Evolutionary conservation across 2,888 invertebrate species (phyloP).

Genomic region (Diabrotica balteata): DNA sequence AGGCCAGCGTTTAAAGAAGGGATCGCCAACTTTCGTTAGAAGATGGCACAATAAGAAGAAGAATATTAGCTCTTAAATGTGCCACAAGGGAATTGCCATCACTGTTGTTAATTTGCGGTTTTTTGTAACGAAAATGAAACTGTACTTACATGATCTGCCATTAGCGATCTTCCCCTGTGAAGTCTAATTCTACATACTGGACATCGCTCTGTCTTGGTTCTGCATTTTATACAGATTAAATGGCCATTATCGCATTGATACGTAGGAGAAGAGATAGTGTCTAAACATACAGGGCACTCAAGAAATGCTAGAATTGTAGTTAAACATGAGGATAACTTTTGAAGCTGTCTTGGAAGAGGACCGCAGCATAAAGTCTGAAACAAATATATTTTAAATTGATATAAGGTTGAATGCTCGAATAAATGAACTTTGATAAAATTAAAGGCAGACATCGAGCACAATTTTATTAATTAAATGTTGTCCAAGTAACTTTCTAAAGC

Average conservation of each 20-base stretch:
- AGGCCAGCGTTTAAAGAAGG: no score
- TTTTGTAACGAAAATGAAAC: not conserved
- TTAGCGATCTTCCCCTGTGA: constrained; percentile 62
- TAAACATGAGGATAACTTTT: constrained; percentile 63
- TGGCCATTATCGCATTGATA: constrained; percentile 73
- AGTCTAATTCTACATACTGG: constrained; percentile 69
- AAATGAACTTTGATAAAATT: no score
- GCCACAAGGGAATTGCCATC: no score
- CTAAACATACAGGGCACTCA: constrained; percentile 72
- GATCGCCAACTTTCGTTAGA: no score
- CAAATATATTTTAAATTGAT: constrained; percentile 1
- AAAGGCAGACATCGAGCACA: no score
- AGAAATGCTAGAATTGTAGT: constrained; percentile 63
- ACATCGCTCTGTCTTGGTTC: constrained; percentile 67
- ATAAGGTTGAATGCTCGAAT: no score
- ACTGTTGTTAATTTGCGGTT: no score
- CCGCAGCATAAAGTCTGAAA: constrained; percentile 63
- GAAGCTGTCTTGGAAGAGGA: constrained; percentile 65
- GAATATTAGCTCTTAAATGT: no score
- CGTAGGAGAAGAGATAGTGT: constrained; percentile 68
- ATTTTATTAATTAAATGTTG: no score
- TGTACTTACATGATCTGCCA: constrained; percentile 63
- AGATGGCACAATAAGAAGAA: no score
- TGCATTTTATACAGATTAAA: constrained; percentile 68
- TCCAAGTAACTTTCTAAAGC: no score